Conservation (phyloP, 2,888 invertebrate genomes). For the Pimpla rufipes region DNA sequence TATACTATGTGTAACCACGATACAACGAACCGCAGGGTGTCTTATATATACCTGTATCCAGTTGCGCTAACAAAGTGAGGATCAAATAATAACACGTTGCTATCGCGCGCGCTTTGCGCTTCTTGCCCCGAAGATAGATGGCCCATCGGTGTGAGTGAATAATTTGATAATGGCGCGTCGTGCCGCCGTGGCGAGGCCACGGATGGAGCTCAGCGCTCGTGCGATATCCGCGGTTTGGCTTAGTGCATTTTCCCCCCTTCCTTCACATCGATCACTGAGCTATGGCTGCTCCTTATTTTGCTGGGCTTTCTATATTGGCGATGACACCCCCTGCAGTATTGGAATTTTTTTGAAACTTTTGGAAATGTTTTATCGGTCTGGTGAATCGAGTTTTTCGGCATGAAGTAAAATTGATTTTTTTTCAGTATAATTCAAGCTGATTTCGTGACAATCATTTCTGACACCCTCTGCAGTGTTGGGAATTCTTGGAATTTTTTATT, state of each 20-base stretch:
- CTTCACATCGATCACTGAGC: slow-evolving; percentile 1
- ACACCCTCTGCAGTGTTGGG: too few species aligned
- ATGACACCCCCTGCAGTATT: too few species aligned
- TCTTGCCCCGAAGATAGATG: slow-evolving; percentile 80
- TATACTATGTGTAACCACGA: slow-evolving; percentile 41
- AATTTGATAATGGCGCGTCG: slow-evolving; percentile 83
- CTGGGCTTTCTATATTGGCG: too few species aligned
- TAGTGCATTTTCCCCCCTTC: slow-evolving; percentile 7
- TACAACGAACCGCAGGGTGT: slow-evolving; percentile 6
- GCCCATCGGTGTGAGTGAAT: slow-evolving; percentile 83
- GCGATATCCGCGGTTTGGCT: slow-evolving; percentile 30
- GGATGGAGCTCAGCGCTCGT: too few species aligned
- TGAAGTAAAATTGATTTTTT: too few species aligned
- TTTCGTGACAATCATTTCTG: too few species aligned
- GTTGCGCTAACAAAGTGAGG: slow-evolving; percentile 85
- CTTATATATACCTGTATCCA: slow-evolving; percentile 55
- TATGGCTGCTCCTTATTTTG: slow-evolving; percentile 4
- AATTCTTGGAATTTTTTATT: too few species aligned
- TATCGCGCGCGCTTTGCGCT: slow-evolving; percentile 74
- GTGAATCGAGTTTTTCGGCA: too few species aligned
- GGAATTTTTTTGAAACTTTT: too few species aligned
- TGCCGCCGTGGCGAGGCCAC: too few species aligned
- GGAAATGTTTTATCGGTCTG: too few species aligned
- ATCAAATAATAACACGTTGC: slow-evolving; percentile 85
- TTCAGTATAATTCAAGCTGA: too few species aligned